Conservation (phyloP, 2,888 invertebrate species). For the Luffia ferchaultella region DNA sequence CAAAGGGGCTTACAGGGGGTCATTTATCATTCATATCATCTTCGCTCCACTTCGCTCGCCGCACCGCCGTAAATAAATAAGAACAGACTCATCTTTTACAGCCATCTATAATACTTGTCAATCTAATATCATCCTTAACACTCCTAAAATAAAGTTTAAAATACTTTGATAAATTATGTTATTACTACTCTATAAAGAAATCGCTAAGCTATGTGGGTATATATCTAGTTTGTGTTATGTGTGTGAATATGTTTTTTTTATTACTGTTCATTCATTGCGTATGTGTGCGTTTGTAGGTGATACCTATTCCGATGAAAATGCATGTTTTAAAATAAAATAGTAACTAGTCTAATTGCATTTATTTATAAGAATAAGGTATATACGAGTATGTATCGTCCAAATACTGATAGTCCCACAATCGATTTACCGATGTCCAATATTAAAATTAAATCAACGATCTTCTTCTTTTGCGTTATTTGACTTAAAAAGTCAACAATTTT, state of each 20-base stretch:
- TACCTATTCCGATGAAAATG: no score
- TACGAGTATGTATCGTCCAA: no score
- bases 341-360: no score
- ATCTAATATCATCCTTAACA: constrained; percentile 20
- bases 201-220: not conserved
- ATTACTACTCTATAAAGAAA: not conserved
- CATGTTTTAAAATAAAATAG: no score
- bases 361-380: no score
- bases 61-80: constrained; percentile 66
- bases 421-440: no score
- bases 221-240: not conserved
- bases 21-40: constrained; percentile 68
- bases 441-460: no score
- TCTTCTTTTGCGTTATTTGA: no score
- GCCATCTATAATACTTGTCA: constrained; percentile 19
- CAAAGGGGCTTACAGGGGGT: constrained; percentile 36
- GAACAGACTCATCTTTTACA: constrained; percentile 66
- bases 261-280: no score
- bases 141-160: constrained; percentile 1
- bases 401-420: no score
- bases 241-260: not conserved
- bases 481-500: no score
- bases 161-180: not conserved
- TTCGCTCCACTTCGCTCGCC: constrained; percentile 68
- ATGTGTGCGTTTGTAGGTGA: no score